Base-by-base conservation (phyloP, 2,888 invertebrate genomes). In the Diploptera punctata region DNA sequence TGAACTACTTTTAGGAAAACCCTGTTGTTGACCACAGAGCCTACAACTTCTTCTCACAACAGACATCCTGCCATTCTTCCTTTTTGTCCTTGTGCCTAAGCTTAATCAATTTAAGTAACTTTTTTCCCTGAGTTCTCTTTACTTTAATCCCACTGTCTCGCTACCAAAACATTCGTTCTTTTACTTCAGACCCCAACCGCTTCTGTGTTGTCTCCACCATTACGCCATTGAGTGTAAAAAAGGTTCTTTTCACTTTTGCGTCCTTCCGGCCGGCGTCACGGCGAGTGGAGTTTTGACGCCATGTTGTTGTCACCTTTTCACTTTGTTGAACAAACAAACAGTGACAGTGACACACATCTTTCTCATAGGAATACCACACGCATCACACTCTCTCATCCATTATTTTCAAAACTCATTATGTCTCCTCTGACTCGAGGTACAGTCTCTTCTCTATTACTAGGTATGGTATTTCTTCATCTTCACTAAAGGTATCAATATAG, bases 51-150 rank as follows among this genome's bases (percentile, higher is more conserved):
- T 24, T 24, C 52, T 13, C 52, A 52, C 52, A 52, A 52, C 24
- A 52, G 52, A 52, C 52, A 3, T 4, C 24, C 49, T 49, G 19
- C 49, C 18, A 49, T 21, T 49, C 47, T 49, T 24, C 21, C 44
- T 44, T 33, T 67, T 49, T 21, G 67, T 52, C 29, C 47, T 67
- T 49, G 24, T 67, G 21, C 43, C 62, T 16, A n/a, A 13, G 62
- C 72, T 73, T 73, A 73, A 73, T 73, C 72, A 73, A 62, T 69
- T 73, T 73, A 73, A 73, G 72, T 73, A 73, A 73, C 73, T 70
- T 67, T 57, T 70, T 67, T 38, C 65, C 52, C 67, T 65, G 38
- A 43, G 21, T 43, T 16, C 43, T 24, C 52, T 65, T 70, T 62
- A 62, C 67, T 72, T 47, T 67, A 26, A 43, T 38, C 24, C 60